Percentiles rank a stretch among this genome's conserved stretches.
phyloP scores from a whole-genome alignment of 2,113 vertebrate genomes.

The Psittacula cyanocephala region DNA sequence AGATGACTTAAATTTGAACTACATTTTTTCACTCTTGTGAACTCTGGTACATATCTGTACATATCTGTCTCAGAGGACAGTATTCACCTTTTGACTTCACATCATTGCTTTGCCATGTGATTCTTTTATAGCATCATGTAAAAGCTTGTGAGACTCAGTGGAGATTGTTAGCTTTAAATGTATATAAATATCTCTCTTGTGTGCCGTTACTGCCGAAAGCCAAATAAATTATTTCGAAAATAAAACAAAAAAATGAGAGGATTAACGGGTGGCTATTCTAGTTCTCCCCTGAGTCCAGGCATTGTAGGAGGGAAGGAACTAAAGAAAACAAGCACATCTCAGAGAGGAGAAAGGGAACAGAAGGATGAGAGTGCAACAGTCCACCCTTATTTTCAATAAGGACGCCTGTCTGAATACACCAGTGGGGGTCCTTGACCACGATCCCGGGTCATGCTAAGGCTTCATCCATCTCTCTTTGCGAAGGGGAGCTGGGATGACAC shows the following conservation, averaged over 20 bases:
- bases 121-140: not conserved
- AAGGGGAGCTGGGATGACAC: not conserved
- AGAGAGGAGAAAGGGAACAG: not conserved
- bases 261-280: not conserved
- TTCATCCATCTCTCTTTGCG: not conserved
- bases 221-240: not conserved
- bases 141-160: not conserved
- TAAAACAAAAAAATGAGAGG: not conserved
- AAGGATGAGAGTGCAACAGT: not conserved
- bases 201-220: not conserved
- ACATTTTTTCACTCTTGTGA: not conserved
- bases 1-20: not conserved
- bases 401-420: not conserved
- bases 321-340: not conserved
- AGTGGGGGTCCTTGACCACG: fast-evolving
- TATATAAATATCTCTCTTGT: not conserved
- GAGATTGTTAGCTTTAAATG: not conserved
- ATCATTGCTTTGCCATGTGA: not conserved
- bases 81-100: not conserved
- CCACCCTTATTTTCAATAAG: not conserved
- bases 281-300: not conserved
- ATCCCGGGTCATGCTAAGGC: not conserved
- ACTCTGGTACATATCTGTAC: not conserved
- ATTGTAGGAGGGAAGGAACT: not conserved
- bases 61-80: not conserved